phyloP scores from a whole-genome alignment of 1,140 invertebrate genomes.

The Kradibia gibbosae region DNA sequence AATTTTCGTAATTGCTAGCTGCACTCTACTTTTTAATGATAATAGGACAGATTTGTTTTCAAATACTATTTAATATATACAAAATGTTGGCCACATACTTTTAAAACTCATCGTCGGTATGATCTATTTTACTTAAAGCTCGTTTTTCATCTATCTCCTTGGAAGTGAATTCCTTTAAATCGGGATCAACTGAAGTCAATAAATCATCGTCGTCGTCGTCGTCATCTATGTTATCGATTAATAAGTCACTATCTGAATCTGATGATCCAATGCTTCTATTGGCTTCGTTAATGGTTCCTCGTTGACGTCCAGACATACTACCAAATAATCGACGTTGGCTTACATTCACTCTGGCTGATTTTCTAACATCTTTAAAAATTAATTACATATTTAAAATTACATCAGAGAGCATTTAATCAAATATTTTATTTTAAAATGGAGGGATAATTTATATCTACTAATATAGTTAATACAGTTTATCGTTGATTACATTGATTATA shows the following conservation, averaged over 20 bases:
- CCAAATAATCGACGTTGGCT: conserved; percentile 72
- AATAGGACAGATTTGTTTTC: too few relatives aligned
- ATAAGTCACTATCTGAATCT: conserved; percentile 73
- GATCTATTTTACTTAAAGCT: conserved; percentile 64
- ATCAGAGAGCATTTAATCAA: too few relatives aligned
- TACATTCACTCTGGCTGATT: conserved; percentile 63
- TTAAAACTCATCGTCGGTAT: conserved; percentile 70
- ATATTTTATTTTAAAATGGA: too few relatives aligned
- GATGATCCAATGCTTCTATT: conserved; percentile 66
- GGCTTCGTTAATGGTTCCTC: conserved; percentile 64
- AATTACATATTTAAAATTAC: neutral
- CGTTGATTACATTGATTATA: too few relatives aligned
- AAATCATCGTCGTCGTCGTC: conserved; percentile 70
- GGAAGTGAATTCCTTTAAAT: conserved; percentile 59
- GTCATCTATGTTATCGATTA: conserved; percentile 71
- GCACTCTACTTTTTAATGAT: too few relatives aligned
- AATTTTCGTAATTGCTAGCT: too few relatives aligned
- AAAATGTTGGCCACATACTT: neutral
- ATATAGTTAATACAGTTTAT: too few relatives aligned
- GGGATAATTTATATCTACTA: too few relatives aligned
- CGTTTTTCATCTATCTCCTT: conserved; percentile 65
- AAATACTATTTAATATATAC: too few relatives aligned
- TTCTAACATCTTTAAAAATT: conserved; percentile 55
- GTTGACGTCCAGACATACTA: conserved; percentile 72
- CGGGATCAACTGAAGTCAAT: conserved; percentile 58